A percentile compares a stretch with the other conserved stretches of the same genome.
phyloP scores from a whole-genome alignment of 2,888 invertebrate species.

The Aproaerema taeniolella region DNA sequence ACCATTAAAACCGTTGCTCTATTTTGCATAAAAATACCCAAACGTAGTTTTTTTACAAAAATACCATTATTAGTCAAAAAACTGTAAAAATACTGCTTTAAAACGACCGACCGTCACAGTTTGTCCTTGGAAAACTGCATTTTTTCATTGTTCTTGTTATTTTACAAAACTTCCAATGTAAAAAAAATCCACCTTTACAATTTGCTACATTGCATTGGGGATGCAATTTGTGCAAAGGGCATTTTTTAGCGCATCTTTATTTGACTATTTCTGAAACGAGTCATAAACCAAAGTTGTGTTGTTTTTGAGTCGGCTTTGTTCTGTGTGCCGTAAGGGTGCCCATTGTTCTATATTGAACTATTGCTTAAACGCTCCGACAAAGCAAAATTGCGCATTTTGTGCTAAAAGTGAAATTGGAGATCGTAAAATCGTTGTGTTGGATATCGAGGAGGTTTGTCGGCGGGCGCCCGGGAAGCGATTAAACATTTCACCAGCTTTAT shows the following conservation, averaged over 20 bases:
- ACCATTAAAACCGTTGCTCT: too few relatives aligned
- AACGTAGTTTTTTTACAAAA: not conserved
- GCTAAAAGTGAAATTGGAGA: slow-evolving; percentile 42
- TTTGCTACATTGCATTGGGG: slow-evolving; percentile 19
- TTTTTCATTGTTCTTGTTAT: slow-evolving; percentile 33
- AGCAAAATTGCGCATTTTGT: slow-evolving; percentile 44
- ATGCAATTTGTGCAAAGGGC: slow-evolving; percentile 64
- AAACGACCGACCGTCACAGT: too few relatives aligned
- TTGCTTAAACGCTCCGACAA: slow-evolving; percentile 36
- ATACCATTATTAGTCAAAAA: not conserved
- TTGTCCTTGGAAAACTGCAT: slow-evolving; percentile 30
- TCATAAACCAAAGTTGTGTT: slow-evolving; percentile 42
- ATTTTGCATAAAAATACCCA: too few relatives aligned
- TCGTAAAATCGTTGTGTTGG: slow-evolving; percentile 23
- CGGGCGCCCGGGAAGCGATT: slow-evolving; percentile 26
- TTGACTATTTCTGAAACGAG: slow-evolving; percentile 37
- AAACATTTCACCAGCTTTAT: slow-evolving; percentile 43
- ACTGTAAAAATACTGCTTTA: too few relatives aligned
- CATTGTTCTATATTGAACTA: slow-evolving; percentile 35
- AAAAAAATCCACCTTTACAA: slow-evolving; percentile 17
- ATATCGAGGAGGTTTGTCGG: slow-evolving; percentile 12
- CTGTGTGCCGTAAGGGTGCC: slow-evolving; percentile 23
- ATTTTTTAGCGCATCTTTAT: slow-evolving; percentile 44
- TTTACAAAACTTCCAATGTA: slow-evolving; percentile 27
- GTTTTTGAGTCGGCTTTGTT: slow-evolving; percentile 35